These are phyloP conservation scores for Sebastes goodei DNA, from an alignment of 2,797 vertebrate species.

Conservation along the genomic window DNA sequence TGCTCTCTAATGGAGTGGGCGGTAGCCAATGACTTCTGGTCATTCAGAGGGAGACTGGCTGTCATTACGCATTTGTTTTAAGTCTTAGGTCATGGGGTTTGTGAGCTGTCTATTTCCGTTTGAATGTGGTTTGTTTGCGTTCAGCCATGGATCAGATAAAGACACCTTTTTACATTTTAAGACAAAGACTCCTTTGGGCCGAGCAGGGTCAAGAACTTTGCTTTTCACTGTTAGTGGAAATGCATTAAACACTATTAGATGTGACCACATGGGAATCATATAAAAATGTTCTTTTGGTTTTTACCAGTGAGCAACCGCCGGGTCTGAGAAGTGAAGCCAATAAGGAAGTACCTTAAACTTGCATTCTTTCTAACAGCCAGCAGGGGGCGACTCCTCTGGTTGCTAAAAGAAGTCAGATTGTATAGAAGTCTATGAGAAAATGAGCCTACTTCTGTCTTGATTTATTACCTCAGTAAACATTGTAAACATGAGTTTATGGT, in stretches of 20 bases:
- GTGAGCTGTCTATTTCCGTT: constrained; percentile 32
- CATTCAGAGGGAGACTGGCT: constrained; percentile 46
- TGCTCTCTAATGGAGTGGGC: constrained; percentile 56
- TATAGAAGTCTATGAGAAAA: no score
- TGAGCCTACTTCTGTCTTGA: no score
- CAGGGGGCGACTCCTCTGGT: no score
- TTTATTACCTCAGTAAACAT: no score
- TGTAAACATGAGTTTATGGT: no score
- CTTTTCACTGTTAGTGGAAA: background rate
- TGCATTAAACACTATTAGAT: background rate
- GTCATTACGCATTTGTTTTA: constrained; percentile 62
- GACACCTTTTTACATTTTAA: background rate
- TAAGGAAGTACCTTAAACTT: no score
- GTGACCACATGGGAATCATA: background rate
- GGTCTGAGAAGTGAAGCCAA: no score
- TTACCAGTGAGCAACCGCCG: no score
- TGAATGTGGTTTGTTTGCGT: constrained; percentile 4
- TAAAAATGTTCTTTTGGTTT: background rate
- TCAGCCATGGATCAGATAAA: background rate
- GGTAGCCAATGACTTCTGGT: constrained; percentile 57
- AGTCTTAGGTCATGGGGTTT: constrained; percentile 34
- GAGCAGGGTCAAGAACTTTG: background rate
- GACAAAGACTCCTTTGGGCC: background rate
- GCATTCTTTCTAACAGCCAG: no score
- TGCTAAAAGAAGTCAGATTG: no score